phyloP scores from a whole-genome alignment of 2,888 invertebrate genomes.

The Epicampocera succincta region DNA sequence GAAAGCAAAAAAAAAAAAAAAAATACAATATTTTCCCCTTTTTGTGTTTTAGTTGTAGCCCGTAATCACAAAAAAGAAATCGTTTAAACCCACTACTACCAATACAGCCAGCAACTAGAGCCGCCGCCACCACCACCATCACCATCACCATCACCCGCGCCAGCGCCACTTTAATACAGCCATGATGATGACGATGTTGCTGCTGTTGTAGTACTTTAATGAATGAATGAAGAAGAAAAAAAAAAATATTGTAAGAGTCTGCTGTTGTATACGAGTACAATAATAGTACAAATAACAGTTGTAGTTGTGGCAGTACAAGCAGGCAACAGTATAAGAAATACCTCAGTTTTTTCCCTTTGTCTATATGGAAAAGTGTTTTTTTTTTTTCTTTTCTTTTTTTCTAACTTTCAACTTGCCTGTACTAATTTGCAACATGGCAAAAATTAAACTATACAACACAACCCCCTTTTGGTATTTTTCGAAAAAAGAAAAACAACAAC shows the following conservation, averaged over 20 bases:
- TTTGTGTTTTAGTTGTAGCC: conserved; percentile 49
- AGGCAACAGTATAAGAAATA: conserved; percentile 39
- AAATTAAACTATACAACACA: conserved; percentile 48
- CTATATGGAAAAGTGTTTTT: background rate
- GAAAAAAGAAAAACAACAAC: conserved; percentile 24
- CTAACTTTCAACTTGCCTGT: conserved; percentile 46
- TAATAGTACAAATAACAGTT: conserved; percentile 45
- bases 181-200: conserved; percentile 14
- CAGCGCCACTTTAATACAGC: conserved; percentile 33
- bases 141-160: conserved; percentile 33
- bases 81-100: conserved; percentile 51
- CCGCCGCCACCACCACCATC: conserved; percentile 50
- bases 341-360: conserved; percentile 43
- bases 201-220: conserved; percentile 62
- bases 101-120: conserved; percentile 32
- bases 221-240: conserved; percentile 68
- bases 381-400: background rate
- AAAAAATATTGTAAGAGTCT: conserved; percentile 62
- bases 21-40: no score
- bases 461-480: conserved; percentile 46
- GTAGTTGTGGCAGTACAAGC: conserved; percentile 18
- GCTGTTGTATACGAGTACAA: conserved; percentile 51
- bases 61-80: conserved; percentile 43
- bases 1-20: conserved; percentile 68
- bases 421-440: conserved; percentile 66